Evolutionary conservation across 2,888 invertebrate species (phyloP), one percentile per base, ranked within the genome.

Genomic region (Xylota segnis): DNA sequence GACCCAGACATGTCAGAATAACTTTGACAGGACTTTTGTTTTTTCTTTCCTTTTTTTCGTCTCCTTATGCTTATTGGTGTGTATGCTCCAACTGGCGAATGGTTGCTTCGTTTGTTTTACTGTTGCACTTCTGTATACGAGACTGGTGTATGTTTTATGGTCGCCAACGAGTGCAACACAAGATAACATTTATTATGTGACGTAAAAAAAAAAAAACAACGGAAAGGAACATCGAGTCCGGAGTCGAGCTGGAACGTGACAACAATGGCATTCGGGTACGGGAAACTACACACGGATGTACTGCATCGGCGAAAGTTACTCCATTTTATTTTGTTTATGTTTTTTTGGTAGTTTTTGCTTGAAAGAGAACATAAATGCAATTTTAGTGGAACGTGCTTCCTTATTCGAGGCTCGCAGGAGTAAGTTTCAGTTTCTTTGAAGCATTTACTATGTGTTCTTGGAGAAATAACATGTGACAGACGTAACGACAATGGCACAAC

Each of bases 1-100:
- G 68, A 59, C 18, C n/a, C 68, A 66, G 50, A 50, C 61, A 74
- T 61, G 61, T 50, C 37, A 34, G n/a, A 45, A 16, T 18, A 29
- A 58, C 45, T 56, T 56, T 56, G 5, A 4, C 16, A n/a, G 52
- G 27, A 43, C 12, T 12, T 56, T 43, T 0, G 7, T 54, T 23
- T 23, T 23, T 23, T 23, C 3, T 23, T 23, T 3, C 23, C 3
- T 23, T 3, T 23, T 9, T 12, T 0, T 29, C n/a, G n/a, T n/a
- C n/a, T n/a, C n/a, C n/a, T n/a, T n/a, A n/a, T n/a, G n/a, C n/a
- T 29, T 43, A 12, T 3, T 23, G 14, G n/a, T 37, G 47, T 23
- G 10, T 47, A 56, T 47, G 47, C 37, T 59, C 9, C 18, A 34
- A 58, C 43, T 58, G 58, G 50, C 23, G 6, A 45, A 5, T 23